Percentiles rank a stretch among this genome's conserved stretches.
Evolutionary conservation across 2,888 invertebrate genomes (phyloP).

Genomic region (Deroplatys truncata): DNA sequence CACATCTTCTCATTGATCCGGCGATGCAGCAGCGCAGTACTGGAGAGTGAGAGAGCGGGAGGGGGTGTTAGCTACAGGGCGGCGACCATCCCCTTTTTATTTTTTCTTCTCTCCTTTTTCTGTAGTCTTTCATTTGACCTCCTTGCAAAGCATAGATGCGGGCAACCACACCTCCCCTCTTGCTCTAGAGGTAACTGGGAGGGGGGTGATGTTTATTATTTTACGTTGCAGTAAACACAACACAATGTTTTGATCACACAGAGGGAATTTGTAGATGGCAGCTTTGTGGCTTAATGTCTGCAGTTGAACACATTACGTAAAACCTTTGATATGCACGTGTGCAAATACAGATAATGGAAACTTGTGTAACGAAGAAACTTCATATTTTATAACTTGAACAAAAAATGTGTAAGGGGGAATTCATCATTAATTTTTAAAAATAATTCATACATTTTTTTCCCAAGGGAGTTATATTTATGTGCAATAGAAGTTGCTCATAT

Average conservation of each 20-base stretch:
- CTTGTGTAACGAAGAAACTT: no score
- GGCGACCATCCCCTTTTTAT: not conserved
- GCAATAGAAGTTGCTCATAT: no score
- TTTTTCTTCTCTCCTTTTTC: not conserved
- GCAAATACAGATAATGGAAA: no score
- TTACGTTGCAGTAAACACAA: not conserved
- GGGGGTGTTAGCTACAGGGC: not conserved
- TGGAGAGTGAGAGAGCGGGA: not conserved
- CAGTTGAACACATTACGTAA: not conserved
- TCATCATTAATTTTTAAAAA: no score
- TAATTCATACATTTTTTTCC: no score
- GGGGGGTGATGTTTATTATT: not conserved
- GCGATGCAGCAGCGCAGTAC: not conserved
- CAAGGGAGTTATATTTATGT: no score
- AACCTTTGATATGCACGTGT: no score
- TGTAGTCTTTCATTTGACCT: not conserved
- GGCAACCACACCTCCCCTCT: not conserved
- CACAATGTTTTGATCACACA: not conserved
- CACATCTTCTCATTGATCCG: constrained; percentile 13
- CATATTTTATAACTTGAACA: no score
- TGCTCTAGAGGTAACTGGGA: not conserved
- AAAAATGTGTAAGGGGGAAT: no score
- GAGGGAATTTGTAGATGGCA: not conserved
- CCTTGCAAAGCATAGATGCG: not conserved
- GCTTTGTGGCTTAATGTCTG: not conserved